phyloP scores from a whole-genome alignment of 2,113 vertebrate genomes.

The Sclerurus mexicanus region DNA sequence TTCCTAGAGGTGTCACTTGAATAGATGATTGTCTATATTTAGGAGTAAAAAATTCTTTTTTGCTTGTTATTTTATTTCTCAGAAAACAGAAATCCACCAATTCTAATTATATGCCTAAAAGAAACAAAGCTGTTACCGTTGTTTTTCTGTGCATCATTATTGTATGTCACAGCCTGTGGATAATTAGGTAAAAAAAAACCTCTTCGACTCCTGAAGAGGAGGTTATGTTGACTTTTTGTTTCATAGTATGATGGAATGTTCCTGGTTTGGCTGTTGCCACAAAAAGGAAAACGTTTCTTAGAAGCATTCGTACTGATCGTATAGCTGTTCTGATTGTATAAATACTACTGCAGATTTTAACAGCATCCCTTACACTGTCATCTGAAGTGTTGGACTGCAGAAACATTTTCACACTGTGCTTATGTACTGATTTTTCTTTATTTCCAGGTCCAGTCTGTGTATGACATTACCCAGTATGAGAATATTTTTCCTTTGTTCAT shows the following conservation, averaged over 20 bases:
- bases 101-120: not conserved
- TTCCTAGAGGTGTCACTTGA: not conserved
- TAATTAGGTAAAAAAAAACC: not conserved
- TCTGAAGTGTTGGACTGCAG: not conserved
- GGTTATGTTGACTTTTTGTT: not conserved
- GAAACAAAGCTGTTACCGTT: not conserved
- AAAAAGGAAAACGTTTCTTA: not conserved
- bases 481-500: slow-evolving; percentile 81
- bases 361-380: not conserved
- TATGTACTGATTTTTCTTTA: slow-evolving; percentile 21
- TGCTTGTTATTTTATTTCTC: not conserved
- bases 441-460: slow-evolving; percentile 65
- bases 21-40: not conserved
- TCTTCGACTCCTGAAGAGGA: not conserved
- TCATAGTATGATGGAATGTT: not conserved
- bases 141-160: not conserved
- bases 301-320: not conserved
- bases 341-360: not conserved
- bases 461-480: slow-evolving; percentile 79
- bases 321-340: not conserved
- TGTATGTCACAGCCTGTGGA: not conserved
- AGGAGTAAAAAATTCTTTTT: not conserved
- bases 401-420: not conserved
- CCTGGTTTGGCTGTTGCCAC: not conserved
- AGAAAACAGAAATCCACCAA: not conserved